A percentile compares a stretch with the other conserved stretches of the same genome.
Conservation (phyloP, 2,888 invertebrate genomes). For the Epinotia nisella region DNA sequence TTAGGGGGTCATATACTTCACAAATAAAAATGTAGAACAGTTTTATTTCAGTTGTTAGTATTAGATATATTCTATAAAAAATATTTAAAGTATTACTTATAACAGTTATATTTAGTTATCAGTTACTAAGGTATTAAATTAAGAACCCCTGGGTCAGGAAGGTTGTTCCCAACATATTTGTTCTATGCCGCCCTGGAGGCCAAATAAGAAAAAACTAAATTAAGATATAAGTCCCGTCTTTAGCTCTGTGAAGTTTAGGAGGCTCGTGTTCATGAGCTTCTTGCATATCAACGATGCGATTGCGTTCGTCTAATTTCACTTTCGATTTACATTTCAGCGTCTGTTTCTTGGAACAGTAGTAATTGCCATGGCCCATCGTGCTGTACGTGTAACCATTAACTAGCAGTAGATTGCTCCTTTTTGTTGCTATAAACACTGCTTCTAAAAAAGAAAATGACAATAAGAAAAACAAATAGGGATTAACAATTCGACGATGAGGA, state of each 20-base stretch:
- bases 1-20: not conserved
- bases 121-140: too few species aligned
- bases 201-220: not conserved
- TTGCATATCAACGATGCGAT: not conserved
- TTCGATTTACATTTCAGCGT: slow-evolving; percentile 19
- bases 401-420: slow-evolving; percentile 14
- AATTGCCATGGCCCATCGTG: slow-evolving; percentile 7
- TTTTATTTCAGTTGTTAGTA: too few species aligned
- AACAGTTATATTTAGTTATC: too few species aligned
- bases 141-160: too few species aligned
- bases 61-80: too few species aligned
- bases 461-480: not conserved
- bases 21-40: not conserved
- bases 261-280: slow-evolving; percentile 16
- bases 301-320: slow-evolving; percentile 19
- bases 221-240: slow-evolving; percentile 1
- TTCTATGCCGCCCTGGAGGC: too few species aligned
- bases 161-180: too few species aligned
- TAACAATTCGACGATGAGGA: not conserved
- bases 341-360: slow-evolving; percentile 11
- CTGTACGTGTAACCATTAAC: slow-evolving; percentile 21
- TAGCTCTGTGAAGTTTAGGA: not conserved
- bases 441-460: not conserved
- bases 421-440: slow-evolving; percentile 12
- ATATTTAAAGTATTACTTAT: too few species aligned